Base-by-base conservation (phyloP, 1,140 invertebrate genomes). In the Lordiphosa stackelbergi region DNA sequence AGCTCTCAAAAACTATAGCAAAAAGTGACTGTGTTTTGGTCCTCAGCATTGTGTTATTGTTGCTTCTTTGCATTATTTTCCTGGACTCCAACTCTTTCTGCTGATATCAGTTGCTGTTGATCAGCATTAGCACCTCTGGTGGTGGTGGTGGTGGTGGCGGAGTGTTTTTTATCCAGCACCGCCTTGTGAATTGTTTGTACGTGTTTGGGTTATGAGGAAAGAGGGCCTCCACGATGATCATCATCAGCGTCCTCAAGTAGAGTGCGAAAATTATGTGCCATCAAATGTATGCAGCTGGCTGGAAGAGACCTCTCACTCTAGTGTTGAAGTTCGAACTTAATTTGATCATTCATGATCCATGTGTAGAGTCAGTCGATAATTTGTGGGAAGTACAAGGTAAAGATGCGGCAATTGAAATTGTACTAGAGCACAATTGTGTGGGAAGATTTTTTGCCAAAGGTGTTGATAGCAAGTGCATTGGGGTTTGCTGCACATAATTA, bases 121-220 rank as follows among this genome's bases (percentile, higher is more conserved):
- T 83, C 77, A 83, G 77, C 77, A 83, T 83, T 83, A 83, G 77
- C 77, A 83, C 77, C 77, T 83, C 77, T 71, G 66, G 77, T 73
- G 71, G 61, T 57, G 58, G 58, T 71, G 66, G 77, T 73, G 71
- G 61, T 57, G 58, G 58, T 47, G 13, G 10, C n/a, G 41, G 43
- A 46, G 11, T 46, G 43, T 28, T 46, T 46, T 31, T 31, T 31
- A 31, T 31, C 6, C 28, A 31, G 43, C 59, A 40, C 56, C 66
- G 77, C 72, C 72, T 81, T 62, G 75, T 81, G 75, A 81, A 81
- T 81, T 81, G 75, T 66, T 55, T 22, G 71, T 81, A 81, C 75
- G 75, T 81, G 75, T 83, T 75, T 13, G 43, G 75, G 62, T 81
- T 81, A 81, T 75, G 77, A 78, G 65, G 74, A 81, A 71, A 60